Percentiles rank a stretch among this genome's conserved stretches.
phyloP scores from a whole-genome alignment of 2,113 vertebrate genomes.

The Rhabdornis inornatus region DNA sequence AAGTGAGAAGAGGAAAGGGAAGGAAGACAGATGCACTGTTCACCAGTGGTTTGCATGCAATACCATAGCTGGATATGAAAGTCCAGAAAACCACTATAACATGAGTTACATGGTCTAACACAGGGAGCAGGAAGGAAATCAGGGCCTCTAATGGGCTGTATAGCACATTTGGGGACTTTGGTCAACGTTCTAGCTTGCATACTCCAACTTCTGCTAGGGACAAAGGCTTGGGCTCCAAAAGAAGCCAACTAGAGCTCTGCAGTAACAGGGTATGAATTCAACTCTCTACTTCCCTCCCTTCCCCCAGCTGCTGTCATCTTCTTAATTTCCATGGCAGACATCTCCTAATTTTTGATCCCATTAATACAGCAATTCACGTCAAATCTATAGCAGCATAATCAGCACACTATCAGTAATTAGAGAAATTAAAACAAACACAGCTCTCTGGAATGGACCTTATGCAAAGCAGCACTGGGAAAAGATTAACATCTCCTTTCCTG shows the following conservation, averaged over 20 bases:
- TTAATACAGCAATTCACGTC: slow-evolving; percentile 48
- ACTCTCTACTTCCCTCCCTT: background rate
- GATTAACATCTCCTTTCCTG: slow-evolving; percentile 62
- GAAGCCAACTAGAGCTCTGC: background rate
- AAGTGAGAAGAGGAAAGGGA: background rate
- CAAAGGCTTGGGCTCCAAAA: background rate
- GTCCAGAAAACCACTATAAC: background rate
- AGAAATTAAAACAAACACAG: slow-evolving; percentile 56
- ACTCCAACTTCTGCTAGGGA: background rate
- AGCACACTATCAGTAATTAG: slow-evolving; percentile 57
- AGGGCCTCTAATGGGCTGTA: background rate
- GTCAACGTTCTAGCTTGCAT: background rate
- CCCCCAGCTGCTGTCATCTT: background rate
- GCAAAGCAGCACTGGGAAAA: slow-evolving; percentile 50
- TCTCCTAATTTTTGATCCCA: slow-evolving; percentile 51
- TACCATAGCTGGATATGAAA: background rate
- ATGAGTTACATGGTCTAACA: background rate
- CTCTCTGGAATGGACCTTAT: slow-evolving; percentile 59
- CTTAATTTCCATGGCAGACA: slow-evolving; percentile 36
- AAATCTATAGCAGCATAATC: slow-evolving; percentile 52
- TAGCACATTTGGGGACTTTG: background rate
- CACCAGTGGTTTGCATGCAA: background rate
- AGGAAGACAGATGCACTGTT: background rate
- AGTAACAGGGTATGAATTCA: background rate
- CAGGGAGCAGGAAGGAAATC: background rate